phyloP scores from a whole-genome alignment of 2,113 vertebrate genomes.

The Neoarius graeffei region DNA sequence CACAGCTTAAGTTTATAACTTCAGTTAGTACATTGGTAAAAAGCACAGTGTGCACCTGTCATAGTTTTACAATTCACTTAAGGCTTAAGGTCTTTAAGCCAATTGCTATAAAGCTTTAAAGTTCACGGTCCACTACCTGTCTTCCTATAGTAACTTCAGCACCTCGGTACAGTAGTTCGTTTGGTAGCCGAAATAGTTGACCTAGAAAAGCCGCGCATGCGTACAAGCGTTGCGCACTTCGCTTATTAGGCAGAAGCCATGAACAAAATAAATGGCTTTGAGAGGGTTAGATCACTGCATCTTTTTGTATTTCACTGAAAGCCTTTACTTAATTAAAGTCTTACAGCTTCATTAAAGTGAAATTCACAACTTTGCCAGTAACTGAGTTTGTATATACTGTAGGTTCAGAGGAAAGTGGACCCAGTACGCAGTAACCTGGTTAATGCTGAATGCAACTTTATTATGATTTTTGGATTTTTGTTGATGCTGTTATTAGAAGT shows the following conservation, averaged over 20 bases:
- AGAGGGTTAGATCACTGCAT: not conserved
- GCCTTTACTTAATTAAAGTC: not conserved
- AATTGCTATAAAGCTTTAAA: no score
- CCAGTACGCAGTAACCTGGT: not conserved
- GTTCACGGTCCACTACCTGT: no score
- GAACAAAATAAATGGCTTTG: not conserved
- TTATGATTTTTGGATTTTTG: not conserved
- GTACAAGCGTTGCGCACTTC: no score
- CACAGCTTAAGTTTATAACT: no score
- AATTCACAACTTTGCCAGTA: not conserved
- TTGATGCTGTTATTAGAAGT: not conserved
- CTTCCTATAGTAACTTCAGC: no score
- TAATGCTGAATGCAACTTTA: not conserved
- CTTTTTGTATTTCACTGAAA: not conserved
- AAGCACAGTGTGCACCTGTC: no score
- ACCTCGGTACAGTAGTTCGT: no score
- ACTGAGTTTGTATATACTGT: not conserved
- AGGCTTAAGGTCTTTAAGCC: no score
- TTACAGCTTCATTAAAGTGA: not conserved
- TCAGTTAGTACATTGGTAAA: no score
- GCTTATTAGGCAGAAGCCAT: slow-evolving; percentile 22
- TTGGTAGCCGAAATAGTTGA: no score
- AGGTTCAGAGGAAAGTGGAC: not conserved
- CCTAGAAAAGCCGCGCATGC: no score
- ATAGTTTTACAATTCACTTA: no score